Evolutionary conservation across 2,797 vertebrate species (phyloP).

Genomic region (Thripadectes ignobilis): DNA sequence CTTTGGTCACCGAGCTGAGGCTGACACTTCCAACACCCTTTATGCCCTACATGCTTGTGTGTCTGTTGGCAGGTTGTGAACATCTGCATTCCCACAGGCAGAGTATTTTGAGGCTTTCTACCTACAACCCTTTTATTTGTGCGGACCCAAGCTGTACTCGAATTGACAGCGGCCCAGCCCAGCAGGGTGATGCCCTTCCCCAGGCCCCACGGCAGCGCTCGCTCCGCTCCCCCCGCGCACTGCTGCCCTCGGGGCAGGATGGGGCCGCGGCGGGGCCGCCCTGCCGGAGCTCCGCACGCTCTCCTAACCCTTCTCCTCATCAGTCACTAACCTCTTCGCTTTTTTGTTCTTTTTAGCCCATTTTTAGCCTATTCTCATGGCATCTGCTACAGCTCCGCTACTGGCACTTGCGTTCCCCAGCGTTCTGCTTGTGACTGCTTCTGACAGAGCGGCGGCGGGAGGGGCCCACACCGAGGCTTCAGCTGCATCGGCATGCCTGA

Average conservation of each 20-base stretch:
- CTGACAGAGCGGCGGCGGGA: background rate
- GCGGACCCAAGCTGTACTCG: no score
- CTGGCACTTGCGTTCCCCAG: no score
- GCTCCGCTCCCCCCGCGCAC: fast-evolving
- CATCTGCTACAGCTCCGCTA: background rate
- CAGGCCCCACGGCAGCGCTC: fast-evolving
- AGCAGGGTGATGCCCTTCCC: fast-evolving
- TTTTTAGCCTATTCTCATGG: background rate
- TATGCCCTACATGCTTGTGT: fast-evolving
- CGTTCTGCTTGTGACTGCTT: background rate
- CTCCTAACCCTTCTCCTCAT: background rate
- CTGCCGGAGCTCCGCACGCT: background rate
- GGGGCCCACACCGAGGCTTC: fast-evolving
- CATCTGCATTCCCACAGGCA: background rate
- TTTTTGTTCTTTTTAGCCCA: background rate
- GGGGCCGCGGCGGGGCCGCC: background rate
- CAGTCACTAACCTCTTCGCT: background rate
- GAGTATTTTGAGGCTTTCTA: fast-evolving
- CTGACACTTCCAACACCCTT: fast-evolving
- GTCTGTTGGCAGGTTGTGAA: fast-evolving
- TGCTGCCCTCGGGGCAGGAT: background rate
- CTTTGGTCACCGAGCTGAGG: background rate
- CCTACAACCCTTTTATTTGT: background rate
- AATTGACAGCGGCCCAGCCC: fast-evolving
- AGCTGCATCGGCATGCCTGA: no score